Evolutionary conservation across 2,888 invertebrate genomes (phyloP).

Genomic region (Stenchaetothrips biformis): DNA sequence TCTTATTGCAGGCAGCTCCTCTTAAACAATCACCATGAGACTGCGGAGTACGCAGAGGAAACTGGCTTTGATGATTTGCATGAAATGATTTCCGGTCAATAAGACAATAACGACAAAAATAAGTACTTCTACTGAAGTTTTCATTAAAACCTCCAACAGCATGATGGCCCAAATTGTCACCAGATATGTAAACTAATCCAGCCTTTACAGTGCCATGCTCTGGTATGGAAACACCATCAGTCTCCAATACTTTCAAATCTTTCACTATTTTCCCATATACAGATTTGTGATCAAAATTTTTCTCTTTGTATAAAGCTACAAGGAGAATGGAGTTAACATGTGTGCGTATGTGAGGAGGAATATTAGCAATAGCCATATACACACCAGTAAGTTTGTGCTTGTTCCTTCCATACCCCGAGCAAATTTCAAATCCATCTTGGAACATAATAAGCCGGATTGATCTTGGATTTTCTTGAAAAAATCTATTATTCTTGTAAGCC

Average conservation of each 20-base stretch:
- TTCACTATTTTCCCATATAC: conserved; percentile 35
- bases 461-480: conserved; percentile 37
- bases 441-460: conserved; percentile 36
- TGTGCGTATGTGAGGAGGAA: conserved; percentile 33
- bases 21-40: background rate
- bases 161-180: conserved; percentile 39
- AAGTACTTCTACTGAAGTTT: conserved; percentile 34
- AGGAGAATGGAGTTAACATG: conserved; percentile 36
- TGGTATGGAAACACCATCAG: conserved; percentile 29
- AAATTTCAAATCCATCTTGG: conserved; percentile 37
- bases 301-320: conserved; percentile 33
- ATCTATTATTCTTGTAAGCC: conserved; percentile 35
- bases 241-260: conserved; percentile 34
- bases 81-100: background rate
- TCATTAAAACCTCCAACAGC: conserved; percentile 37
- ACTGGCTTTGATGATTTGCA: background rate
- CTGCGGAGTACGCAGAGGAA: background rate
- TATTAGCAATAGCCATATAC: conserved; percentile 36
- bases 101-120: conserved; percentile 38
- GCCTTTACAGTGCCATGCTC: conserved; percentile 29
- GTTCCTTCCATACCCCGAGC: conserved; percentile 34
- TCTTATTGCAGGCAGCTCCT: background rate
- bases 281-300: conserved; percentile 31
- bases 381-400: conserved; percentile 37
- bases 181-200: conserved; percentile 36